phyloP scores from a whole-genome alignment of 2,113 vertebrate species.

The Pseudonaja textilis region DNA sequence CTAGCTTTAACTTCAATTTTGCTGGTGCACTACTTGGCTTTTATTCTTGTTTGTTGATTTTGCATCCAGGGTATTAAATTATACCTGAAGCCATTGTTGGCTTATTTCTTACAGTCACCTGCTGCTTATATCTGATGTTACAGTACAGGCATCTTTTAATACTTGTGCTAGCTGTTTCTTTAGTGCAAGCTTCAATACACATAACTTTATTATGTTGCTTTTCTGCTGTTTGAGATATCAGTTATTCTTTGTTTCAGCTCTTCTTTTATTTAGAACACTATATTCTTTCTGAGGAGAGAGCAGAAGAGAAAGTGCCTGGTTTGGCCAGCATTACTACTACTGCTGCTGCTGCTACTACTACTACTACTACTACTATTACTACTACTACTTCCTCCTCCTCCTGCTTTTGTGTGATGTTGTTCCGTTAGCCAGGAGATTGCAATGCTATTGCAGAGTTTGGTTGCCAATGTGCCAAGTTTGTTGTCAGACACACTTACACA shows the following conservation, averaged over 20 bases:
- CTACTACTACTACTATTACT: no score
- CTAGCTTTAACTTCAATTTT: neutral
- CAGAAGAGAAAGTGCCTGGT: neutral
- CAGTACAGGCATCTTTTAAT: neutral
- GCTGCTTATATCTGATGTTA: neutral
- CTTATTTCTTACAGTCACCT: neutral
- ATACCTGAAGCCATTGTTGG: neutral
- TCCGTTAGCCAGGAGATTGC: neutral
- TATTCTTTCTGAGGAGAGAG: neutral
- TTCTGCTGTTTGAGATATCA: neutral
- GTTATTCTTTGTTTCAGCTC: neutral
- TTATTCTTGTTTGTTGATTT: neutral
- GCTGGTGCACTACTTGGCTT: neutral
- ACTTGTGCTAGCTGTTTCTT: neutral
- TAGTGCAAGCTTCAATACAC: neutral
- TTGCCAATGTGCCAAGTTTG: neutral
- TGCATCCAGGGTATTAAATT: neutral
- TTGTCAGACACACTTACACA: neutral
- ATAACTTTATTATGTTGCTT: neutral
- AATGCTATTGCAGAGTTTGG: neutral
- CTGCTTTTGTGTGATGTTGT: no score
- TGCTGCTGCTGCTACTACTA: no score
- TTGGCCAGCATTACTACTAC: neutral
- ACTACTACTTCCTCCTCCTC: no score
- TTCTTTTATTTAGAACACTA: neutral